Evolutionary conservation across 2,113 vertebrate species (phyloP).

Genomic region (Neoarius graeffei): DNA sequence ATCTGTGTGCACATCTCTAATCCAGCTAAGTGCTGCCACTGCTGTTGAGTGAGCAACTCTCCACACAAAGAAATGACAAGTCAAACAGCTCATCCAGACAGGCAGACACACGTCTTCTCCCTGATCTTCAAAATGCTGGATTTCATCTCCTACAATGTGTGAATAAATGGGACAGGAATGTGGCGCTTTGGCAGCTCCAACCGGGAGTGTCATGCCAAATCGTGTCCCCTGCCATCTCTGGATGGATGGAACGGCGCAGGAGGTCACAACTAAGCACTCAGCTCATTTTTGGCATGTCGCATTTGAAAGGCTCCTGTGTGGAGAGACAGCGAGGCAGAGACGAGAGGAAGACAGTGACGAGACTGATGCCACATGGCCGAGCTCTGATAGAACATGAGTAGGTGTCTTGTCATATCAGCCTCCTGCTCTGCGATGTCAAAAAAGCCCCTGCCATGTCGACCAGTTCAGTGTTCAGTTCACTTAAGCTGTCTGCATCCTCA

Average conservation of each 20-base stretch:
- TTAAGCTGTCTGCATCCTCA: slow-evolving; percentile 4
- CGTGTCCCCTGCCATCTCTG: slow-evolving; percentile 77
- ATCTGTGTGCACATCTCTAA: slow-evolving; percentile 41
- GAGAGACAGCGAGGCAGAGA: slow-evolving; percentile 58
- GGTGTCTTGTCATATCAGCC: slow-evolving; percentile 75
- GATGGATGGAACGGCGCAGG: slow-evolving; percentile 68
- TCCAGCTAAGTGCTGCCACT: slow-evolving; percentile 51
- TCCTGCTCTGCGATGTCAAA: slow-evolving; percentile 66
- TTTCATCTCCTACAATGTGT: slow-evolving; percentile 75
- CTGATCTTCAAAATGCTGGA: slow-evolving; percentile 71
- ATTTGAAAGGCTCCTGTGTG: slow-evolving; percentile 67
- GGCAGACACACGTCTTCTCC: slow-evolving; percentile 79
- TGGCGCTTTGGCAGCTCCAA: slow-evolving; percentile 82
- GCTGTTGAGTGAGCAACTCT: slow-evolving; percentile 66
- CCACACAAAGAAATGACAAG: slow-evolving; percentile 71
- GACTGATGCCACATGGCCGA: slow-evolving; percentile 68
- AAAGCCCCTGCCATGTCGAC: slow-evolving; percentile 45
- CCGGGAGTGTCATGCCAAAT: slow-evolving; percentile 80
- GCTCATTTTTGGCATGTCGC: slow-evolving; percentile 62
- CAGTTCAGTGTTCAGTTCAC: slow-evolving; percentile 17
- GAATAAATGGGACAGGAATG: slow-evolving; percentile 80
- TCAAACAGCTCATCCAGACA: slow-evolving; percentile 68
- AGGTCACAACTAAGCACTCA: slow-evolving; percentile 71
- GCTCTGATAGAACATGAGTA: slow-evolving; percentile 71
- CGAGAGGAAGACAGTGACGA: slow-evolving; percentile 63